Evolutionary conservation across 2,888 invertebrate genomes (phyloP).

Genomic region (Autographa gamma): DNA sequence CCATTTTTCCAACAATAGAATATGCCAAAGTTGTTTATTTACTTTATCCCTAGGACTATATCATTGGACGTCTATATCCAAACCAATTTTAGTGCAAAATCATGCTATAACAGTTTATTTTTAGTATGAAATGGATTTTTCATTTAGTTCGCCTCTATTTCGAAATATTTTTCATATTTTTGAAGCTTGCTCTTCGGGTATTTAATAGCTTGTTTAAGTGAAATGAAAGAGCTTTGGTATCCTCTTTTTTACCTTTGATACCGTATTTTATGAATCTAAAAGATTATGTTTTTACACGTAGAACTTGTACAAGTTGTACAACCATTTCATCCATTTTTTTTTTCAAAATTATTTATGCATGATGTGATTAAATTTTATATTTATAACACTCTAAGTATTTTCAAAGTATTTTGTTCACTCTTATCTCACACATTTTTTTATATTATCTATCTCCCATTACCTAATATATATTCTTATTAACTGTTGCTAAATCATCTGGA

Average conservation of each 20-base stretch:
- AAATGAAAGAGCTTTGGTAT: neutral
- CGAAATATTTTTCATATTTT: slow-evolving; percentile 1
- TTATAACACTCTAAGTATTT: too few species aligned
- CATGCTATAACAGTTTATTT: slow-evolving; percentile 13
- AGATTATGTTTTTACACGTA: too few species aligned
- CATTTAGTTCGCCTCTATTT: neutral
- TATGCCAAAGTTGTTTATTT: slow-evolving; percentile 16
- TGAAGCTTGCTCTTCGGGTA: neutral
- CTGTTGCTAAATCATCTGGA: too few species aligned
- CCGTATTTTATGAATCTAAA: too few species aligned
- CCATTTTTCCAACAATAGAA: neutral
- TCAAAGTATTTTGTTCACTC: too few species aligned
- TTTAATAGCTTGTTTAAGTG: neutral
- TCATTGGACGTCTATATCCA: neutral
- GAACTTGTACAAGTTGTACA: too few species aligned
- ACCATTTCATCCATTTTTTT: too few species aligned
- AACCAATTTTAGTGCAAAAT: slow-evolving; percentile 17
- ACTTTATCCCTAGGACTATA: neutral
- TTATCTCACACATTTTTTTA: too few species aligned
- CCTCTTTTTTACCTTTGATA: neutral
- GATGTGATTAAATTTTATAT: too few species aligned
- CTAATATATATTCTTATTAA: too few species aligned
- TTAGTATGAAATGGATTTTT: neutral
- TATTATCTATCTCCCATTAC: too few species aligned
- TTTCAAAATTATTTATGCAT: too few species aligned